Base-by-base conservation (phyloP, 2,113 vertebrate species). In the Tragelaphus strepsiceros region DNA sequence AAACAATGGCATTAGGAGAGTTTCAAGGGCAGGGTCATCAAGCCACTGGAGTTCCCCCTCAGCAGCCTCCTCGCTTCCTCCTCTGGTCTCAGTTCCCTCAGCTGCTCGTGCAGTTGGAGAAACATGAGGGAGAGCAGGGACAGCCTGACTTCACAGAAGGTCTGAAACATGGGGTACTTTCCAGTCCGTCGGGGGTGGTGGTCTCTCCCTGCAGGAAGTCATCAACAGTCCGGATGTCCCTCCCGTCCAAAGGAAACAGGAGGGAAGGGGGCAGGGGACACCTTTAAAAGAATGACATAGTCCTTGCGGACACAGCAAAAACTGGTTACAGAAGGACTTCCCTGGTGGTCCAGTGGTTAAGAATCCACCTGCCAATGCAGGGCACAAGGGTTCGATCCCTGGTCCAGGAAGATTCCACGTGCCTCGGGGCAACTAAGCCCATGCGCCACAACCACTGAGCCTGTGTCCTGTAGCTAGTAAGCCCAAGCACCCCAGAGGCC, bases 211-310 rank as follows among this genome's bases (percentile, higher is more conserved):
- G 6, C 2, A 3, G 51, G 67, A 43, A 64, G 61, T 56, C 11
- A 6, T 17, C 39, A 5, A 0, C 21, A 4, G 7, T 16, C 19
- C 4, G n/a, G 26, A 5, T 16, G 14, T 8, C 24, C n/a, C 39
- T 26, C 26, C 78, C 1, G 1, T 81, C 49, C 16, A 32, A 51
- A 8, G 28, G 46, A 51, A 51, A 81, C 28, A 12, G 78, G 9
- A 53, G 49, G 78, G 46, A 53, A 81, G 49, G 28, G 49, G 49
- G 49, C 46, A 32, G 16, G 78, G 46, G 28, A 81, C 78, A 81
- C 49, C 78, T 81, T 51, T 51, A 21, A 53, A 53, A 81, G 28
- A 81, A 21, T 53, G 46, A 21, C 28, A 19, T 32, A 32, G 28
- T 49, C 46, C 28, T 53, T 81, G 46, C 2, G 8, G 78, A 53